Percentiles rank a stretch among this genome's conserved stretches.
phyloP scores from a whole-genome alignment of 2,888 invertebrate genomes.

The Chloroclystis v-ata region DNA sequence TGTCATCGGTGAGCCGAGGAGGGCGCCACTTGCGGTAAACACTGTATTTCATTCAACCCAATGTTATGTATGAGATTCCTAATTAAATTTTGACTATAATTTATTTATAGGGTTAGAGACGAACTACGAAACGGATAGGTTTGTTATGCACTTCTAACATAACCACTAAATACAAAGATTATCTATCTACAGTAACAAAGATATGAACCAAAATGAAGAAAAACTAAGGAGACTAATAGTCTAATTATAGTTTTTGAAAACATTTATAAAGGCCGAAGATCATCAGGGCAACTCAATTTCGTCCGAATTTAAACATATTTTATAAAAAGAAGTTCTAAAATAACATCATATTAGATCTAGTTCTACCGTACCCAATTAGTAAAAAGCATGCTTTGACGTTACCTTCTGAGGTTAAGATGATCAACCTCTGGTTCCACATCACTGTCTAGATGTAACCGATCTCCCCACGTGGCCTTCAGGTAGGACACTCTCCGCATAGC shows the following conservation, averaged over 20 bases:
- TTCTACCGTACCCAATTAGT: no score
- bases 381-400: slow-evolving; percentile 28
- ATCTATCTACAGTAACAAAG: slow-evolving; percentile 37
- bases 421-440: slow-evolving; percentile 80
- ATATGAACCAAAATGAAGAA: slow-evolving; percentile 13
- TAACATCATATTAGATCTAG: no score
- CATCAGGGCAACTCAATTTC: no score
- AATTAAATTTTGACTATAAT: slow-evolving; percentile 34
- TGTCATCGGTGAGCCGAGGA: slow-evolving; percentile 87
- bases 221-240: slow-evolving; percentile 12
- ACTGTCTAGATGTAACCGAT: slow-evolving; percentile 84
- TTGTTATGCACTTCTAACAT: slow-evolving; percentile 38
- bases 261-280: no score
- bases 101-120: slow-evolving; percentile 35
- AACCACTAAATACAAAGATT: slow-evolving; percentile 24
- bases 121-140: slow-evolving; percentile 18
- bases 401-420: slow-evolving; percentile 82
- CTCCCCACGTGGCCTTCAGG: slow-evolving; percentile 93
- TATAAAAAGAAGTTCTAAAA: no score
- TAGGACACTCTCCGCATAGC: slow-evolving; percentile 95
- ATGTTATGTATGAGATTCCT: slow-evolving; percentile 46
- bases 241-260: no score
- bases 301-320: no score
- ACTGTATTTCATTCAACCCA: slow-evolving; percentile 70
- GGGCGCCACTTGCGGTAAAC: slow-evolving; percentile 90